Percentiles rank a stretch among this genome's conserved stretches.
phyloP scores from a whole-genome alignment of 2,888 invertebrate species.

The Brassicogethes aeneus region DNA sequence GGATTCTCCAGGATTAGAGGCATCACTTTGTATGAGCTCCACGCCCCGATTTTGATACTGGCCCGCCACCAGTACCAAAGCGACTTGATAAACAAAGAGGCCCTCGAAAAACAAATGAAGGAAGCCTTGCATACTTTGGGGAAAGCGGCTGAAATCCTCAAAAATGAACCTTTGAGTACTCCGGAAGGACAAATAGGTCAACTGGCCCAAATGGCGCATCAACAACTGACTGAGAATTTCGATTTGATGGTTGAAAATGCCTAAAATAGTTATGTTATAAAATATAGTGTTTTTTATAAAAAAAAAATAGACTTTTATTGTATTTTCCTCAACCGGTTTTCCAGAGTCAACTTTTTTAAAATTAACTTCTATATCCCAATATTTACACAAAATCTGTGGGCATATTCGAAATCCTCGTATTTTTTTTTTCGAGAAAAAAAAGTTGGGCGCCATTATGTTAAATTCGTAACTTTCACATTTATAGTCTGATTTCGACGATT shows the following conservation, averaged over 20 bases:
- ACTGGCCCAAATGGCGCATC: conserved; percentile 47
- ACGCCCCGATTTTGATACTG: conserved; percentile 64
- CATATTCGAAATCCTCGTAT: no score
- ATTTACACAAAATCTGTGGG: no score
- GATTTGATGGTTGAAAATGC: conserved; percentile 30
- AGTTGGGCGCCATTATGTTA: no score
- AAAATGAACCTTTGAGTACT: conserved; percentile 55
- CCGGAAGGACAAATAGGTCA: conserved; percentile 57
- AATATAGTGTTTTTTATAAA: no score
- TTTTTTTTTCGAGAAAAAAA: no score
- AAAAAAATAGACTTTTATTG: no score
- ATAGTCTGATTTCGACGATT: no score
- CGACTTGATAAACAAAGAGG: conserved; percentile 49
- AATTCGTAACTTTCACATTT: no score
- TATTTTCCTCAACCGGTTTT: no score
- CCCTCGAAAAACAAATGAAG: conserved; percentile 52
- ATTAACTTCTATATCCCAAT: no score
- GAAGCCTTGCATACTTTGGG: conserved; percentile 55
- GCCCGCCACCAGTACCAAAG: conserved; percentile 56
- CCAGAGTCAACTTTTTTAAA: no score
- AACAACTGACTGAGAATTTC: conserved; percentile 32
- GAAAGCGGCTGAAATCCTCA: conserved; percentile 56
- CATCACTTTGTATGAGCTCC: conserved; percentile 71
- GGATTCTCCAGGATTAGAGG: conserved; percentile 71
- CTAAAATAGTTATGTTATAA: conserved; percentile 5